These are phyloP conservation scores for Melipona quadrifasciata DNA, from an alignment of 1,140 invertebrate species.

Conservation along the genomic window DNA sequence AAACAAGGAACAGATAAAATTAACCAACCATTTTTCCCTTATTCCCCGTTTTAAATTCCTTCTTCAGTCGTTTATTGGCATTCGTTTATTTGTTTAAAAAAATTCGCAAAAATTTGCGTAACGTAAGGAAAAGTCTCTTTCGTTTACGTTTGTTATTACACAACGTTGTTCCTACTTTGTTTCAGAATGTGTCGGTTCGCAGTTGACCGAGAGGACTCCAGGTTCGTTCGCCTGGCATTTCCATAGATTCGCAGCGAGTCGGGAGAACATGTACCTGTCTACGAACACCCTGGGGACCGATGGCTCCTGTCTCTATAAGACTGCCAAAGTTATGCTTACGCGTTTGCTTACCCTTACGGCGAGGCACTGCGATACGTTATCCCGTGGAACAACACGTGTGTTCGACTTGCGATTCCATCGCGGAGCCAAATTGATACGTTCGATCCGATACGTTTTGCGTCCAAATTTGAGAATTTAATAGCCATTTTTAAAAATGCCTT, in stretches of 20 bases:
- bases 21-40: no score
- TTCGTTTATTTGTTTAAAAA: background rate
- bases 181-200: background rate
- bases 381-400: background rate
- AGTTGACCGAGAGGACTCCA: background rate
- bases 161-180: no score
- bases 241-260: constrained; percentile 13
- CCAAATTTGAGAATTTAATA: no score
- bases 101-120: no score
- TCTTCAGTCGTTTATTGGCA: no score
- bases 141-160: background rate
- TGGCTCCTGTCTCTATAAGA: constrained; percentile 27
- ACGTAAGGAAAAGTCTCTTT: background rate
- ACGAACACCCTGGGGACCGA: constrained; percentile 39
- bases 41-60: background rate
- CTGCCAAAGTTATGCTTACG: constrained; percentile 24
- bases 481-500: no score
- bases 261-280: constrained; percentile 21
- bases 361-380: constrained; percentile 32
- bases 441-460: no score
- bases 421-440: background rate
- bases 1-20: no score
- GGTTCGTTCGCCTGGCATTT: constrained; percentile 3
- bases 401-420: background rate
- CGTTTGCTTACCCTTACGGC: background rate